These are phyloP conservation scores for Gorsachius goisagi DNA, from an alignment of 2,113 vertebrate genomes.

Conservation along the genomic window DNA sequence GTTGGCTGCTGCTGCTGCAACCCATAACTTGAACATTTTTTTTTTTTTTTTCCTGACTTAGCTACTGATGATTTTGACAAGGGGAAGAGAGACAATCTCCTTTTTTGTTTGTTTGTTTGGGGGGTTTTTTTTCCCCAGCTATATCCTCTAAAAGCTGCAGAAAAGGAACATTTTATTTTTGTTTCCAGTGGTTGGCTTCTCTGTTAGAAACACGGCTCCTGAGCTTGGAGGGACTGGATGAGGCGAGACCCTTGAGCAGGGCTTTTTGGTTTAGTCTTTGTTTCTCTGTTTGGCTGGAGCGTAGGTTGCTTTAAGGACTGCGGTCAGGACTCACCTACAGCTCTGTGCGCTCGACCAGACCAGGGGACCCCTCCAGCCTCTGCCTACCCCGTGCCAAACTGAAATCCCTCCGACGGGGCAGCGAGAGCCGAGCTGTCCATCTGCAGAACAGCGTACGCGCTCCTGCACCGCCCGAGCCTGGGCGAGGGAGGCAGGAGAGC, in stretches of 20 bases:
- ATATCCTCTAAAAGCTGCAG: constrained; percentile 35
- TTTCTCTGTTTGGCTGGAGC: background rate
- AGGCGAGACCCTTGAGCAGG: background rate
- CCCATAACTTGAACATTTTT: constrained; percentile 69
- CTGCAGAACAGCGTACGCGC: background rate
- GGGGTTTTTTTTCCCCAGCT: background rate
- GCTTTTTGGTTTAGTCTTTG: background rate
- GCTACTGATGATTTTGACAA: constrained; percentile 68
- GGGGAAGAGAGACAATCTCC: constrained; percentile 49
- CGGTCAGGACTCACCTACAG: constrained; percentile 5
- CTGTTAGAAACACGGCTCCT: constrained; percentile 78
- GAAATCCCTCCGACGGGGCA: background rate
- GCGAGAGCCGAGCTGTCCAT: background rate
- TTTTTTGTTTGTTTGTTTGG: background rate
- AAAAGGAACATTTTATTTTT: constrained; percentile 43
- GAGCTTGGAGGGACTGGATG: constrained; percentile 59
- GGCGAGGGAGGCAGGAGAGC: background rate
- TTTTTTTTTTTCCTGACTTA: constrained; percentile 66
- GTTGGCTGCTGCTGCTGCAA: constrained; percentile 87
- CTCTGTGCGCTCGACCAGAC: background rate
- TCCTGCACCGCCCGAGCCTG: background rate
- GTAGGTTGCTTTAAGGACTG: background rate
- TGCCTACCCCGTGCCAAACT: background rate
- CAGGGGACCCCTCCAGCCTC: constrained; percentile 19
- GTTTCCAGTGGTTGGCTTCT: constrained; percentile 72